Percentiles rank a stretch among this genome's conserved stretches.
Conservation (phyloP, 2,888 invertebrate genomes). For the Agrotis segetum region DNA sequence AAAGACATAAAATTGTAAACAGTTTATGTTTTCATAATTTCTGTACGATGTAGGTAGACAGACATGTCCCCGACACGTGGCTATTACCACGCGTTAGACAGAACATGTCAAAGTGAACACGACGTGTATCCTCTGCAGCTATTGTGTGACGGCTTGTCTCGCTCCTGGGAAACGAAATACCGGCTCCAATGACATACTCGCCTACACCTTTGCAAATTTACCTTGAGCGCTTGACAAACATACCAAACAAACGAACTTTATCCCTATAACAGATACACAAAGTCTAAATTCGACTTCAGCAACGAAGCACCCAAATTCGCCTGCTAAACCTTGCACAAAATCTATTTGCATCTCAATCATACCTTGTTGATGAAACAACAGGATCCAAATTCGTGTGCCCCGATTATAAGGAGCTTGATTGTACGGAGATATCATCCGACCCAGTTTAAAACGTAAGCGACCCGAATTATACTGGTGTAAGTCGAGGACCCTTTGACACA, state of each 20-base stretch:
- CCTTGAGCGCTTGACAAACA: slow-evolving; percentile 37
- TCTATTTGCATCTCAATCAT: slow-evolving; percentile 19
- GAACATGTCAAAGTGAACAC: slow-evolving; percentile 58
- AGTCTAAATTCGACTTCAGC: slow-evolving; percentile 30
- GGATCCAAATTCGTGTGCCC: slow-evolving; percentile 18
- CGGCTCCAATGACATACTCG: slow-evolving; percentile 58
- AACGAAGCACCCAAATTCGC: slow-evolving; percentile 34
- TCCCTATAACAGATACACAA: slow-evolving; percentile 31
- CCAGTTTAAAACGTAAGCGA: slow-evolving; percentile 71
- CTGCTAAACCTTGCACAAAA: slow-evolving; percentile 35
- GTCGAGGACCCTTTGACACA: slow-evolving; percentile 66
- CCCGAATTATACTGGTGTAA: slow-evolving; percentile 65
- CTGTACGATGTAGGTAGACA: background rate
- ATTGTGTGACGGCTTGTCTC: slow-evolving; percentile 53
- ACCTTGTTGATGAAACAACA: slow-evolving; percentile 22
- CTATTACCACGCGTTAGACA: slow-evolving; percentile 48
- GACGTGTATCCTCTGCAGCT: slow-evolving; percentile 43
- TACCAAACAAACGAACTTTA: slow-evolving; percentile 2
- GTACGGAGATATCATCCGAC: slow-evolving; percentile 65
- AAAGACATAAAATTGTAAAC: slow-evolving; percentile 33
- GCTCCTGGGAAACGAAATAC: slow-evolving; percentile 54
- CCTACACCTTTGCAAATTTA: slow-evolving; percentile 60
- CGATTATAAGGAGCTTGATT: slow-evolving; percentile 36
- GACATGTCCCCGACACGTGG: slow-evolving; percentile 32
- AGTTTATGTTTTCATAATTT: slow-evolving; percentile 22